Percentiles rank a stretch among this genome's conserved stretches.
Evolutionary conservation across 1,140 invertebrate species (phyloP).

Genomic region (Littorina saxatilis): DNA sequence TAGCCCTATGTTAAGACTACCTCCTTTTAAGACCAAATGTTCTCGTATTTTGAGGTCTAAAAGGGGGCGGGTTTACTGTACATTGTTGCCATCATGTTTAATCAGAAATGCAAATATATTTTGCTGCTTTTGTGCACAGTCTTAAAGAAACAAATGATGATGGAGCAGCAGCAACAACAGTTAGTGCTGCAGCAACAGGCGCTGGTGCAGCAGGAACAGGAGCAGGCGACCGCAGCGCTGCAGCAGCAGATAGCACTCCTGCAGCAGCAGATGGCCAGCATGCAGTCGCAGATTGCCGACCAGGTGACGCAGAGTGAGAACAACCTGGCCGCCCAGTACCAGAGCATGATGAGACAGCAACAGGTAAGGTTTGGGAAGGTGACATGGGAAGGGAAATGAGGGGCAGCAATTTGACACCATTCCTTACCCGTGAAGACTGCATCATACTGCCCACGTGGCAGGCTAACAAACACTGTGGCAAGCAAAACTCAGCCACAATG

Average conservation of each 20-base stretch:
- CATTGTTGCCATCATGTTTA: not conserved
- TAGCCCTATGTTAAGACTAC: too few species aligned
- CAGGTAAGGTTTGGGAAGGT: conserved; percentile 63
- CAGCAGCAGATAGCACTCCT: conserved; percentile 69
- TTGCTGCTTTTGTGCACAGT: conserved; percentile 75
- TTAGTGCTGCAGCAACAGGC: conserved; percentile 75
- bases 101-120: not conserved
- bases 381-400: too few species aligned
- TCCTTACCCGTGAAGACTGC: too few species aligned
- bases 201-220: conserved; percentile 44
- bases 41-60: too few species aligned
- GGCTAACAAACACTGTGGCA: too few species aligned
- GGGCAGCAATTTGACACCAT: too few species aligned
- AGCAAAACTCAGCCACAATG: too few species aligned
- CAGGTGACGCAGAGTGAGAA: conserved; percentile 96
- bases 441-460: too few species aligned
- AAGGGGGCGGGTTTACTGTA: too few species aligned
- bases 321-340: conserved; percentile 95
- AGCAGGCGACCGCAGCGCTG: conserved; percentile 46
- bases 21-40: too few species aligned
- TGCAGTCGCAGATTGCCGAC: conserved; percentile 82
- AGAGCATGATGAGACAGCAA: conserved; percentile 79
- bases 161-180: conserved; percentile 83
- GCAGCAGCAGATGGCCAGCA: conserved; percentile 84
- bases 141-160: conserved; percentile 77